Evolutionary conservation across 2,888 invertebrate species (phyloP).

Genomic region (Diabrotica balteata): DNA sequence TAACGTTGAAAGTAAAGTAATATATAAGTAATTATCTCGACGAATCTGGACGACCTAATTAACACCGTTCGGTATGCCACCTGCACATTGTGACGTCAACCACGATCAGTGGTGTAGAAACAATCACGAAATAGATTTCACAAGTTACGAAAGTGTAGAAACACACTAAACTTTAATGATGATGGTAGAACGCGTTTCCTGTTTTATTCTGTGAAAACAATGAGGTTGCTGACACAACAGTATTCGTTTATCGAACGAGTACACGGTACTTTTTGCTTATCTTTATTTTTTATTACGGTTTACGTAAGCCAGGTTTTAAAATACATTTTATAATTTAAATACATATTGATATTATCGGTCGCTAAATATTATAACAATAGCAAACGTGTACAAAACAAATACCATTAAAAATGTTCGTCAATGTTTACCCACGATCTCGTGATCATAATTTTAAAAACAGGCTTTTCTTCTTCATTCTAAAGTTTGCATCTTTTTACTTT

Average conservation of each 20-base stretch:
- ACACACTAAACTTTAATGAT: slow-evolving; percentile 10
- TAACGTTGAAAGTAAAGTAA: slow-evolving; percentile 16
- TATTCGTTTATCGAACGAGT: not conserved
- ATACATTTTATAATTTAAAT: too few species aligned
- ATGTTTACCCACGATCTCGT: too few species aligned
- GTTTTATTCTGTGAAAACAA: slow-evolving; percentile 6
- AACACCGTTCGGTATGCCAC: slow-evolving; percentile 14
- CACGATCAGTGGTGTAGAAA: slow-evolving; percentile 15
- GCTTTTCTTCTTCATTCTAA: too few species aligned
- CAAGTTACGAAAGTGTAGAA: slow-evolving; percentile 18
- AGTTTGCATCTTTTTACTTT: too few species aligned
- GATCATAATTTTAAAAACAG: too few species aligned
- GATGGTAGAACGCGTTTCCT: slow-evolving; percentile 2
- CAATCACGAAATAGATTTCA: slow-evolving; percentile 19
- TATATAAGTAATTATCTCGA: slow-evolving; percentile 15
- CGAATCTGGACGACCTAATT: slow-evolving; percentile 26
- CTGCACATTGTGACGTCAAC: slow-evolving; percentile 18
- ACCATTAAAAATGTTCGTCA: too few species aligned
- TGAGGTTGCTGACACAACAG: not conserved
- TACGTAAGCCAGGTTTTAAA: too few species aligned
- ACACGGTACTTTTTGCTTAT: too few species aligned
- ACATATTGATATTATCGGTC: too few species aligned
- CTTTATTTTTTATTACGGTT: too few species aligned
- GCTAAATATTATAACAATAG: too few species aligned
- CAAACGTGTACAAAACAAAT: too few species aligned